phyloP scores from a whole-genome alignment of 2,888 invertebrate species.

The Chloroclysta siterata region DNA sequence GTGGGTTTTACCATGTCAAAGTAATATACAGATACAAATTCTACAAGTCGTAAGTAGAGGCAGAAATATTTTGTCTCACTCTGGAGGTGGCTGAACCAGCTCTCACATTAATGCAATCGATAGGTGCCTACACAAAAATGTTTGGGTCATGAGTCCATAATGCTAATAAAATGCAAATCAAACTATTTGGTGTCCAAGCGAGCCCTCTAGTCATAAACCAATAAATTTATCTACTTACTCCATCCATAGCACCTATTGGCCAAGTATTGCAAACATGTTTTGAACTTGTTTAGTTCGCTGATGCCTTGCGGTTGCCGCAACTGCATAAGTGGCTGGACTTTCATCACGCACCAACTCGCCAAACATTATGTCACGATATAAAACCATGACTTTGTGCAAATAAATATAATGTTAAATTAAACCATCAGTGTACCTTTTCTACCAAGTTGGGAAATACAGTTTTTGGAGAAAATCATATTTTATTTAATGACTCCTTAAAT shows the following conservation, averaged over 20 bases:
- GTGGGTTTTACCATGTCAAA: too few relatives aligned
- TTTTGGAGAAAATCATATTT: too few relatives aligned
- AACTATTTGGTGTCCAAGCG: not conserved
- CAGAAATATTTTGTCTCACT: too few relatives aligned
- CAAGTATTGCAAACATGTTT: slow-evolving; percentile 48
- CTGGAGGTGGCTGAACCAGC: too few relatives aligned
- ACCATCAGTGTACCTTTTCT: too few relatives aligned
- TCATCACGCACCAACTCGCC: slow-evolving; percentile 42
- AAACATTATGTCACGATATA: slow-evolving; percentile 39
- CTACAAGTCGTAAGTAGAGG: too few relatives aligned
- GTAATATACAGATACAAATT: too few relatives aligned
- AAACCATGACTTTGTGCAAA: not conserved
- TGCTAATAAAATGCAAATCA: slow-evolving; percentile 3
- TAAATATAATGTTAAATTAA: too few relatives aligned
- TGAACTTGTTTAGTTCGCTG: slow-evolving; percentile 61
- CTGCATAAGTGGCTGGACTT: slow-evolving; percentile 45
- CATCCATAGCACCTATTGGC: slow-evolving; percentile 23
- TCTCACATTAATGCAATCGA: too few relatives aligned
- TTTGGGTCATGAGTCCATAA: not conserved
- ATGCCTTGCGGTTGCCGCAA: slow-evolving; percentile 53
- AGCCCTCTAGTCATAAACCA: slow-evolving; percentile 5
- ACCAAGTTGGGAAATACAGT: too few relatives aligned
- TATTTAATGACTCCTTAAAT: too few relatives aligned
- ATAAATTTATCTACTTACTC: slow-evolving; percentile 7
- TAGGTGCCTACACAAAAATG: too few relatives aligned